A percentile compares a stretch with the other conserved stretches of the same genome.
phyloP scores from a whole-genome alignment of 2,888 invertebrate species.

The Maniola hyperantus region DNA sequence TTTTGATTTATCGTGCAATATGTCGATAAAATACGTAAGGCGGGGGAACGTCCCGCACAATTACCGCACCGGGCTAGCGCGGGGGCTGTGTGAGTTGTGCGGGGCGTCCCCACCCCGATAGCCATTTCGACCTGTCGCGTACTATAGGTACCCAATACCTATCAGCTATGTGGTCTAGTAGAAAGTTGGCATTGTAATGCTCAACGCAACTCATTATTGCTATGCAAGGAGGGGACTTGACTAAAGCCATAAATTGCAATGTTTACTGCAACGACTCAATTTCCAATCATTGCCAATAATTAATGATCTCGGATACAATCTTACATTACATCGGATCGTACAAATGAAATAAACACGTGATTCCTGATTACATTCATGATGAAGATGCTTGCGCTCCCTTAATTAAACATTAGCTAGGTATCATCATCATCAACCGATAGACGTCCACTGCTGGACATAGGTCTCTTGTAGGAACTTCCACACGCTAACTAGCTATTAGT shows the following conservation, averaged over 20 bases:
- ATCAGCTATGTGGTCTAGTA: conserved; percentile 3
- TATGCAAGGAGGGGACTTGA: not conserved
- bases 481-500: no score
- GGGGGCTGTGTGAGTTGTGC: no score
- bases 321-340: conserved; percentile 36
- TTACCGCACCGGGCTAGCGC: no score
- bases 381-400: conserved; percentile 40
- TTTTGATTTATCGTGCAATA: no score
- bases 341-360: conserved; percentile 41
- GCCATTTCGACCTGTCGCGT: no score
- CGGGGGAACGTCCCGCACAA: no score
- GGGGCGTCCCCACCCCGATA: no score
- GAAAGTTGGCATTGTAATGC: conserved; percentile 12
- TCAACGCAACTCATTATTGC: conserved; percentile 14
- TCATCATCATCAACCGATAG: no score
- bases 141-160: conserved; percentile 8
- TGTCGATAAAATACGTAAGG: no score
- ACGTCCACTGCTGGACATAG: no score
- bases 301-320: conserved; percentile 40
- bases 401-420: conserved; percentile 41
- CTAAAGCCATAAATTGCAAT: conserved; percentile 34
- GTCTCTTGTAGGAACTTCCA: no score
- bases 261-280: conserved; percentile 39
- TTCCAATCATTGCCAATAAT: conserved; percentile 41
- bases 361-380: conserved; percentile 39